Conservation (phyloP, 2,113 vertebrate genomes). For the Marcusenius ussheri region DNA sequence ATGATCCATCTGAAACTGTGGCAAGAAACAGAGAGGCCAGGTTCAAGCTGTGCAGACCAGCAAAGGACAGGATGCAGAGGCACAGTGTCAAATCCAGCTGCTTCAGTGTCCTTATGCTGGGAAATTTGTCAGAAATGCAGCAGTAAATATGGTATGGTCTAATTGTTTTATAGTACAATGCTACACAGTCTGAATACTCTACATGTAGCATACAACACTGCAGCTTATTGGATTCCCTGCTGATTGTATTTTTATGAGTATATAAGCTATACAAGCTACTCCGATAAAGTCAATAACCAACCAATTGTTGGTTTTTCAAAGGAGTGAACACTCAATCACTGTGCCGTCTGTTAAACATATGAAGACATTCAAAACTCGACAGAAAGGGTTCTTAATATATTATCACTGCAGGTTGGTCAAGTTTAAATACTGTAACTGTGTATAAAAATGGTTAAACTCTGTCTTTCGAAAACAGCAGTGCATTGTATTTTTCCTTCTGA, state of each 20-base stretch:
- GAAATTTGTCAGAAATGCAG: neutral
- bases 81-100: neutral
- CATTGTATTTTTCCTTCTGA: neutral
- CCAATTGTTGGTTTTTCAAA: neutral
- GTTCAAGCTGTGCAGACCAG: neutral
- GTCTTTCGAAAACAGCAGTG: neutral
- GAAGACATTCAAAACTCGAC: neutral
- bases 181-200: neutral
- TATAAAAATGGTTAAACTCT: neutral
- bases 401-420: neutral
- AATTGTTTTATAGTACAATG: neutral
- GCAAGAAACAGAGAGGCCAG: neutral
- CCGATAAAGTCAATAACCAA: neutral
- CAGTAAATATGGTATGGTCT: neutral
- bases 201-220: neutral
- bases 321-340: neutral
- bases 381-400: neutral
- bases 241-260: neutral
- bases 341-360: neutral
- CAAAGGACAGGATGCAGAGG: neutral
- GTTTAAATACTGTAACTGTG: neutral
- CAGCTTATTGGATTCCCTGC: neutral
- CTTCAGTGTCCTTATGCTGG: neutral
- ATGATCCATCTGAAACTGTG: slow-evolving; percentile 70
- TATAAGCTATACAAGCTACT: neutral